Evolutionary conservation across 2,888 invertebrate species (phyloP).

Genomic region (Sabellastarte sp.): DNA sequence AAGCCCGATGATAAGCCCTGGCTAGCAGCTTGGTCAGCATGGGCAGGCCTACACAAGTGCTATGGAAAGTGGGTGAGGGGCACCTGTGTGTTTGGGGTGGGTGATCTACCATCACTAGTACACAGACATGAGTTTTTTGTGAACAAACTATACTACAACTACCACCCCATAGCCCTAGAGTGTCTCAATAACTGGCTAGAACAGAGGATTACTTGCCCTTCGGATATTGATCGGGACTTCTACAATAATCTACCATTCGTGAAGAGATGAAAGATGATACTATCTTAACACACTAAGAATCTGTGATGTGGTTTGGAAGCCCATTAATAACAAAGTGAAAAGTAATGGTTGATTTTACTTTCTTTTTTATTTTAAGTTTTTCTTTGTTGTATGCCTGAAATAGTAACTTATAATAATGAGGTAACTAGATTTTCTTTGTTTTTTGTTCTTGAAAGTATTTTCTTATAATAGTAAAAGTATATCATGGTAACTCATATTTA

Average conservation of each 20-base stretch:
- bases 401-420: no score
- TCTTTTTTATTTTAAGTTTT: no score
- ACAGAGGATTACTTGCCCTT: conserved; percentile 23
- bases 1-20: conserved; percentile 32
- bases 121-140: conserved; percentile 44
- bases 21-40: conserved; percentile 35
- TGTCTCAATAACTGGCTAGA: conserved; percentile 36
- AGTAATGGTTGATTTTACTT: no score
- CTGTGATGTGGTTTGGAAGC: no score
- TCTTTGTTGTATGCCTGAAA: no score
- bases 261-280: no score
- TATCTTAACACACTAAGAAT: no score
- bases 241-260: conserved; percentile 30
- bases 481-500: no score
- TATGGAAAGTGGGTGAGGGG: conserved; percentile 30
- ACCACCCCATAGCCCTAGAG: conserved; percentile 36
- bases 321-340: no score
- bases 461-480: no score
- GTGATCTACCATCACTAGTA: conserved; percentile 35
- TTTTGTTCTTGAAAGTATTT: no score
- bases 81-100: conserved; percentile 44
- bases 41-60: conserved; percentile 32
- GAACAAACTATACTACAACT: conserved; percentile 42
- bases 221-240: conserved; percentile 17
- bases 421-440: no score